phyloP scores from a whole-genome alignment of 2,797 vertebrate species.

The Clarias fuscus region DNA sequence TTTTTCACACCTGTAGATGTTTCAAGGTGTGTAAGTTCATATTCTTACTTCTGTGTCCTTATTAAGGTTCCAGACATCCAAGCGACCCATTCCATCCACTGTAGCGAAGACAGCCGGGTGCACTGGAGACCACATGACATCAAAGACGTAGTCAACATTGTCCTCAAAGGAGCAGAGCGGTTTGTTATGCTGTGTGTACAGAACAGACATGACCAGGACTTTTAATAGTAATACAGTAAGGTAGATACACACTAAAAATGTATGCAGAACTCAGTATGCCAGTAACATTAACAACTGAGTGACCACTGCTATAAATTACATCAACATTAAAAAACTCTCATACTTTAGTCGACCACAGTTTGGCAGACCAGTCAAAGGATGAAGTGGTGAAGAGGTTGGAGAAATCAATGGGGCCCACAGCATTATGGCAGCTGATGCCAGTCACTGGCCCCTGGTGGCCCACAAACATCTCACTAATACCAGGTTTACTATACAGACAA shows the following conservation, averaged over 20 bases:
- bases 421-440: conserved; percentile 86
- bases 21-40: background rate
- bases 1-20: background rate
- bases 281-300: background rate
- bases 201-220: conserved; percentile 62
- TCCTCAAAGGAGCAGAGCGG: conserved; percentile 89
- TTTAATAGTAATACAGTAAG: background rate
- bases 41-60: conserved; percentile 85
- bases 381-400: conserved; percentile 88
- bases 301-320: background rate
- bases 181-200: conserved; percentile 81
- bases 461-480: conserved; percentile 85
- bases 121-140: conserved; percentile 87
- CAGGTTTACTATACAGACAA: conserved; percentile 77
- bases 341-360: conserved; percentile 88
- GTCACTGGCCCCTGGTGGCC: conserved; percentile 87
- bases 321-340: conserved; percentile 54
- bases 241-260: background rate
- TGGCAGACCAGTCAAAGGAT: conserved; percentile 90
- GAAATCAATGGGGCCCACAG: conserved; percentile 84
- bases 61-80: conserved; percentile 89
- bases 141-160: conserved; percentile 87
- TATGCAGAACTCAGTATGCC: background rate
- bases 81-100: conserved; percentile 85
- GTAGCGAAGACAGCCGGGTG: conserved; percentile 87